phyloP scores from a whole-genome alignment of 1,140 invertebrate species.

The Lethocerus indicus region DNA sequence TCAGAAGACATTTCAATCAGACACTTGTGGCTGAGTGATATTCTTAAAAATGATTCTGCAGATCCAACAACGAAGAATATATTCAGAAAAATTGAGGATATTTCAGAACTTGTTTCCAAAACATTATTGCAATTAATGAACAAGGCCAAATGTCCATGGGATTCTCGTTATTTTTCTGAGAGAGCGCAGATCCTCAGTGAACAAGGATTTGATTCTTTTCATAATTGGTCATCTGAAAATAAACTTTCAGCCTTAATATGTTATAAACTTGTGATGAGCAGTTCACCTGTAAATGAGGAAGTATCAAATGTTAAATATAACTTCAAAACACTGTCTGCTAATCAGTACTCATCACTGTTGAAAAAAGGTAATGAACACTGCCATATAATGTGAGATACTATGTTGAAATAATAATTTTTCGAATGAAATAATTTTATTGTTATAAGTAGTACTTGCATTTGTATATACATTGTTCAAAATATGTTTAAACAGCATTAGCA shows the following conservation, averaged over 20 bases:
- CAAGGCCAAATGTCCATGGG: no score
- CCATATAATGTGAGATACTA: no score
- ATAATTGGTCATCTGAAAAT: slow-evolving; percentile 10
- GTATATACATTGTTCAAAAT: no score
- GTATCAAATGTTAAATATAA: slow-evolving; percentile 9
- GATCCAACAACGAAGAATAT: slow-evolving; percentile 1
- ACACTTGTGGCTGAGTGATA: slow-evolving; percentile 3
- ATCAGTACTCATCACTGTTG: slow-evolving; percentile 23
- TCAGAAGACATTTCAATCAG: slow-evolving; percentile 4
- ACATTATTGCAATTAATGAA: no score
- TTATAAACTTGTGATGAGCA: slow-evolving; percentile 7
- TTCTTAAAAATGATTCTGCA: neutral
- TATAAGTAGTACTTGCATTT: no score
- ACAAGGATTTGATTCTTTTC: neutral
- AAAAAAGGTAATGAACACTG: slow-evolving; percentile 22
- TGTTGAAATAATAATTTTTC: no score
- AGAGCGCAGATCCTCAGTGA: no score
- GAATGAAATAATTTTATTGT: no score
- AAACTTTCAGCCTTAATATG: slow-evolving; percentile 12
- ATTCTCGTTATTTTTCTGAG: no score
- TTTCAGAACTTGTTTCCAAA: no score
- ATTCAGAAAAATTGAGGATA: no score
- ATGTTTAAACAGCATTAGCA: no score
- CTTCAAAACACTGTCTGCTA: slow-evolving; percentile 18
- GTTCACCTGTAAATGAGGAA: neutral